phyloP scores from a whole-genome alignment of 1,140 invertebrate genomes.

The Vanessa atalanta region DNA sequence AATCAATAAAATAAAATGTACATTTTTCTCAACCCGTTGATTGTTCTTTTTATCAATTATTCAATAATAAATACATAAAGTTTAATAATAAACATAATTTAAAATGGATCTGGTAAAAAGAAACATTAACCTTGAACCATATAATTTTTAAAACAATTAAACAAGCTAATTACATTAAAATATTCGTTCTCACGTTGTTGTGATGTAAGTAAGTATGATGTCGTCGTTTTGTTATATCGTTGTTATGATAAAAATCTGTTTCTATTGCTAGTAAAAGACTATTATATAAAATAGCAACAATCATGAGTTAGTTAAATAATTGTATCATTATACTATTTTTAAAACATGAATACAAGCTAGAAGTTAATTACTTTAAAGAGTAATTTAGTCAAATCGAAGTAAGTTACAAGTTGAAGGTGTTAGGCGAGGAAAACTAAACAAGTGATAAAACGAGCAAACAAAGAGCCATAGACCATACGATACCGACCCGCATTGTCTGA shows the following conservation, averaged over 20 bases:
- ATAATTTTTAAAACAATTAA: too few relatives aligned
- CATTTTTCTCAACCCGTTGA: neutral
- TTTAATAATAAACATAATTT: too few relatives aligned
- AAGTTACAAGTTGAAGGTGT: conserved; percentile 18
- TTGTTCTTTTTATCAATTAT: too few relatives aligned
- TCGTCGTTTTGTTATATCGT: neutral
- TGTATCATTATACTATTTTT: neutral
- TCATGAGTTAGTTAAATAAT: neutral
- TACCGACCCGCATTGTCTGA: conserved; percentile 41
- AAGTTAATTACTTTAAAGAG: conserved; percentile 14
- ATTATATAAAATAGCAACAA: neutral
- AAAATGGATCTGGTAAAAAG: too few relatives aligned
- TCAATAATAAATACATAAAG: too few relatives aligned
- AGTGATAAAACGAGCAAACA: conserved; percentile 33
- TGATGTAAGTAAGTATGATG: neutral
- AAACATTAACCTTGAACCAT: too few relatives aligned
- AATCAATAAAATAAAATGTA: neutral
- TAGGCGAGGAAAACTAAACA: conserved; percentile 19
- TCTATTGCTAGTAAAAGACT: neutral
- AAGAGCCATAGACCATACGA: conserved; percentile 36
- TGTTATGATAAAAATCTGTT: neutral
- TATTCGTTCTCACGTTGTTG: neutral
- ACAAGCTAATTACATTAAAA: too few relatives aligned
- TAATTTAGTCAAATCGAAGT: conserved; percentile 22
- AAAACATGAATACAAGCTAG: neutral